Conservation (phyloP, 2,888 invertebrate species). For the Diadromus collaris region DNA sequence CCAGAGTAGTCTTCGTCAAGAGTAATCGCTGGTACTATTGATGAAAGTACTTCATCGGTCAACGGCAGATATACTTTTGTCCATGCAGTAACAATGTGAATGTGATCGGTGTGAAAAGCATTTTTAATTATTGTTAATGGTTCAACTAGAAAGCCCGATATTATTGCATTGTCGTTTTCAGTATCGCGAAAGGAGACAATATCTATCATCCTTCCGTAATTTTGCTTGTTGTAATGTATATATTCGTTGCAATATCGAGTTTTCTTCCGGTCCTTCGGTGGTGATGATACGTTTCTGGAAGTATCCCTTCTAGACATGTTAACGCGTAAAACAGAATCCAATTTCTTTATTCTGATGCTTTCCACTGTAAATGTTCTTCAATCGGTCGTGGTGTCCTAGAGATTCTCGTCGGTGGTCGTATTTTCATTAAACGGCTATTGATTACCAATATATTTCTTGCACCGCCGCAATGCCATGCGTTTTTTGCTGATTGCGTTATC, state of each 20-base stretch:
- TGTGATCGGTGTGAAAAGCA: background rate
- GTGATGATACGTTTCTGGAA: background rate
- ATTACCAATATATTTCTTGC: background rate
- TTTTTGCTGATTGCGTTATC: background rate
- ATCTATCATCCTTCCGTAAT: background rate
- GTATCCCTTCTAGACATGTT: background rate
- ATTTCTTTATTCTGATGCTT: background rate
- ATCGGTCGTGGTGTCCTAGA: background rate
- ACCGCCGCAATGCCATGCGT: background rate
- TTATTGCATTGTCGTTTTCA: background rate
- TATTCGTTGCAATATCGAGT: background rate
- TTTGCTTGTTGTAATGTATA: background rate
- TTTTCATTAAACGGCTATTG: background rate
- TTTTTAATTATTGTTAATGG: background rate
- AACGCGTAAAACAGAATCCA: slow-evolving; percentile 1
- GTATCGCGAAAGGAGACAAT: background rate
- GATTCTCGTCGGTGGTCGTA: background rate
- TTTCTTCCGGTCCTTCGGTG: background rate
- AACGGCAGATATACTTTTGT: background rate
- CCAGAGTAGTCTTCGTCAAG: background rate
- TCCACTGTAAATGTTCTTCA: background rate
- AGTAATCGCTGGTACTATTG: background rate
- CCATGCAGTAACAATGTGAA: background rate
- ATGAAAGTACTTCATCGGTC: background rate
- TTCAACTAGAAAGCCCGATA: background rate